phyloP scores from a whole-genome alignment of 2,888 invertebrate genomes.

The Torymus auratus region DNA sequence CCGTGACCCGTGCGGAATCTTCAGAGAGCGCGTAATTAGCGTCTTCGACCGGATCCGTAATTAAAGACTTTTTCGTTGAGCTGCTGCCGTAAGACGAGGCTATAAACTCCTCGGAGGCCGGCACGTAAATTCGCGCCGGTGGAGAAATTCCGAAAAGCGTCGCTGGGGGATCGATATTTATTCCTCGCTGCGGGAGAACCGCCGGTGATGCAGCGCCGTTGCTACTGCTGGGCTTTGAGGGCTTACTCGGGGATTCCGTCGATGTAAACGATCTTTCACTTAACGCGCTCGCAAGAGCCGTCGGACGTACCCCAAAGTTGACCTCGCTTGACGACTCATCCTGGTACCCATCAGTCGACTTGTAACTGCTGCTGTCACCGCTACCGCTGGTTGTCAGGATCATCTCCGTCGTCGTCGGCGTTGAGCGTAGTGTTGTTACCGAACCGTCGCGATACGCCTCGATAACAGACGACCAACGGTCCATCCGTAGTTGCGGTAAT shows the following conservation, averaged over 20 bases:
- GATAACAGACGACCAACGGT: not conserved
- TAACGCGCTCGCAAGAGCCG: constrained; percentile 25
- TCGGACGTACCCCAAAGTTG: not conserved
- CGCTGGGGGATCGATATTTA: constrained; percentile 18
- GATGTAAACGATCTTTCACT: constrained; percentile 4
- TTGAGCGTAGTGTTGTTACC: not conserved
- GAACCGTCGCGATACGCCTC: not conserved
- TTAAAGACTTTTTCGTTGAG: not conserved
- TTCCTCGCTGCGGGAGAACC: not conserved
- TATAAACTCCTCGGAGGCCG: not conserved
- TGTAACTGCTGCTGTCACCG: not conserved
- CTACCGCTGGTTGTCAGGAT: not conserved
- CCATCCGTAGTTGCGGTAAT: constrained; percentile 5
- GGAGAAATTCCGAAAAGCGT: not conserved
- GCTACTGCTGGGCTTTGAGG: not conserved
- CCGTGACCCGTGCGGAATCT: too few species aligned
- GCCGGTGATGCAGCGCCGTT: not conserved
- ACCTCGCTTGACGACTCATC: not conserved
- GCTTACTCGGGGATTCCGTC: constrained; percentile 28
- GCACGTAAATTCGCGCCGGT: too few species aligned
- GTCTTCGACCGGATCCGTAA: too few species aligned
- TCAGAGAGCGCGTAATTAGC: not conserved
- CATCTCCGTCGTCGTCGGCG: not conserved
- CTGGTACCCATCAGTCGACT: not conserved
- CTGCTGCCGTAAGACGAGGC: not conserved